phyloP scores from a whole-genome alignment of 2,113 vertebrate genomes.

The Megaleporinus macrocephalus region DNA sequence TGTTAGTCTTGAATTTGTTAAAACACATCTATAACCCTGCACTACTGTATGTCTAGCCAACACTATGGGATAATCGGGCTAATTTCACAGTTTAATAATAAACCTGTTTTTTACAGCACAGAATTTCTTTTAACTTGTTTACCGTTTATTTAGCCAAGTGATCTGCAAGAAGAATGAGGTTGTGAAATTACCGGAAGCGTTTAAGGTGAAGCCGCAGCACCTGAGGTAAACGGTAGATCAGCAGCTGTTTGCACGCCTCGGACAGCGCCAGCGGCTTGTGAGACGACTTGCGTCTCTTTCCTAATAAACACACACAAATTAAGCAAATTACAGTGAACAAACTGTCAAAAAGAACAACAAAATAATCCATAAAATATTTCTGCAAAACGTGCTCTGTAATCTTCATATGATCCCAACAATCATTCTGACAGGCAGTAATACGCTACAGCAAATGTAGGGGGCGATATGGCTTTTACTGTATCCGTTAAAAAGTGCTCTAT shows the following conservation, averaged over 20 bases:
- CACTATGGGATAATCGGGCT: no score
- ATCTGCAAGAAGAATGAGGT: neutral
- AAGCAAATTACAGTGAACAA: neutral
- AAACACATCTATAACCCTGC: no score
- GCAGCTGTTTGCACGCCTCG: slow-evolving; percentile 97
- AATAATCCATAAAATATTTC: neutral
- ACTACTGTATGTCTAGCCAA: no score
- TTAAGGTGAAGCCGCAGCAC: slow-evolving; percentile 99
- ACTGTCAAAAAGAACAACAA: neutral
- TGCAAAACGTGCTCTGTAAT: no score
- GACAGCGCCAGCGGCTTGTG: slow-evolving; percentile 95
- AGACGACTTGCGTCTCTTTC: slow-evolving; percentile 92
- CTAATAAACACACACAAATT: slow-evolving; percentile 70
- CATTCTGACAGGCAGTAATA: no score
- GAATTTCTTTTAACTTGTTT: neutral
- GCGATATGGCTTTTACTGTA: no score
- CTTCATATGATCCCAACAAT: no score
- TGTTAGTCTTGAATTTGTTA: no score
- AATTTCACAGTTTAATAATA: no score
- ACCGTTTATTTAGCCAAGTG: neutral
- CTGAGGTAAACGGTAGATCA: slow-evolving; percentile 99
- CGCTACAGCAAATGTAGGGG: no score
- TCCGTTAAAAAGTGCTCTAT: no score
- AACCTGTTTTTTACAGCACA: no score
- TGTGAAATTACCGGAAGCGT: slow-evolving; percentile 90